Base-by-base conservation (phyloP, 2,888 invertebrate species). In the Stenodema calcarata region DNA sequence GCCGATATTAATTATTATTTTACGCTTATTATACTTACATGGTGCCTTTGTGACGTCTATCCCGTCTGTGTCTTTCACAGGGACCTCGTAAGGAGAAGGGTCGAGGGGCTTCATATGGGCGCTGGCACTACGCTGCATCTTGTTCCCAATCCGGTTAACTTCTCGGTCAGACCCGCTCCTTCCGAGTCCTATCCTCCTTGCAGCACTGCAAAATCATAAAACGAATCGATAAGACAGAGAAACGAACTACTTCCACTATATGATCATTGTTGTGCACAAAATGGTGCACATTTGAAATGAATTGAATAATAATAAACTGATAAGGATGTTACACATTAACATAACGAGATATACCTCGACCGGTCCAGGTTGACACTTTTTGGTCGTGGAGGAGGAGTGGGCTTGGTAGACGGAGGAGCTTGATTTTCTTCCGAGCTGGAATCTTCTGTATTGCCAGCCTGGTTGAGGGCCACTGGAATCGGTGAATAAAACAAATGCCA, bases 391-490 rank as follows among this genome's bases (percentile, higher is more conserved):
- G 88, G 88, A 12, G 88, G 88, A 6, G 87, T 86, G 27, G 88
- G 88, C 75, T 88, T 88, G 30, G 78, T 80, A 4, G 80, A 50
- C n/a, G 84, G 86, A 14, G 88, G 86, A 3, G 87, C 88, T 79
- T 88, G 88, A 83, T 89, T 89, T 81, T 95, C 95, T 90, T 96
- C 96, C 0, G 96, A 96, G 89, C 96, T 96, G 79, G 96, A 95
- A 91, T 96, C 96, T 91, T 96, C 96, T 89, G 95, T 94, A 88
- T 92, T 91, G 14, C 93, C 94, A n/a, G 93, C 93, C 88, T 94
- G 93, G 89, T 94, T 93, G 89, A 95, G 92, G 91, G 94, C 95
- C 91, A 94, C 95, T 95, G 91, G 0, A 80, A 87, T 35, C 7
- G 35, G 35, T n/a, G 7, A 35, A 35, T 7, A 35, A 2, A 35